Base-by-base conservation (phyloP, 2,797 vertebrate species). In the Sebastes taczanowskii region DNA sequence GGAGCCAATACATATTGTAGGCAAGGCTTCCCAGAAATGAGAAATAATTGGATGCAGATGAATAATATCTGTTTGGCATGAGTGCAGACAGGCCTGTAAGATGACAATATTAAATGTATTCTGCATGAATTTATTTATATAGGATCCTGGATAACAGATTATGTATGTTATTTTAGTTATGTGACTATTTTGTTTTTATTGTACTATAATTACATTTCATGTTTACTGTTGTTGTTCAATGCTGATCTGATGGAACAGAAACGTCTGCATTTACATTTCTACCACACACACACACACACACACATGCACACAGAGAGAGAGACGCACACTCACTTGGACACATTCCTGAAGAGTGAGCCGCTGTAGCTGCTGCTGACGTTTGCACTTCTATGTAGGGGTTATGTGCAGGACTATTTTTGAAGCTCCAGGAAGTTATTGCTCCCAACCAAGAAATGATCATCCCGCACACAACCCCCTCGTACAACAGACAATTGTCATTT, bases 31-130 rank as follows among this genome's bases (percentile, higher is more conserved):
- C 52, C 73, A 87, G 65, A 88, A 90, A 90, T 76, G 8, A 78
- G 69, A 84, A 87, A 87, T 92, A 87, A 85, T 92, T 91, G 85
- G 85, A 87, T 86, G 83, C 74, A 88, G 89, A 92, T 89, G 83
- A 89, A 67, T 89, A 84, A 93, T 88, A 84, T 74, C 35, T 82
- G 80, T 85, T 90, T 87, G 81, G 78, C 71, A 55, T 53, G 56
- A 85, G 68, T 38, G 38, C 71, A 88, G 69, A 78, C 64, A 64
- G 25, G 42, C 66, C 75, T 80, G 77, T 68, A 46, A 75, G 74
- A 82, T 78, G 49, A 74, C 55, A 81, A 27, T 27, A 69, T 65
- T 62, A 69, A 62, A 75, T 73, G 32, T 66, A 20, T 46, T 79
- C 20, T 69, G 81, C 16, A 60, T 79, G 59, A 8, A 79, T 75